Evolutionary conservation across 2,888 invertebrate species (phyloP), one percentile per base, ranked within the genome.

Genomic region (Ferrisia virgata): DNA sequence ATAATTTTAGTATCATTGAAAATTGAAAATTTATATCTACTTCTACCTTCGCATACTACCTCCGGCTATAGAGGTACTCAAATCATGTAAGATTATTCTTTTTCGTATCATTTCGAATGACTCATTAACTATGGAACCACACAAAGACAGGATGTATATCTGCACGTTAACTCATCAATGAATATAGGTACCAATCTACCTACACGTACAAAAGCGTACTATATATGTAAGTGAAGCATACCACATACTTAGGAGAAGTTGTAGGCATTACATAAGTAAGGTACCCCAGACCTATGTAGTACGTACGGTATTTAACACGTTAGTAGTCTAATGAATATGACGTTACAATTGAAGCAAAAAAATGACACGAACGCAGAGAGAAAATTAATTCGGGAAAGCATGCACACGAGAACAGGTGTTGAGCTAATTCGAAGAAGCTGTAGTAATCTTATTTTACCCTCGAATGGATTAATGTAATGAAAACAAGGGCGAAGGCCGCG

Each of bases 381-480:
- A 76, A 76, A 33, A 76, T 76, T 76, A 76, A 76, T 76, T 76
- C 72, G 72, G 36, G n/a, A 36, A 76, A 76, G 36, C 72, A 28
- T 36, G 72, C 72, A 76, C 72, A 28, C 9, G 31, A 76, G 36
- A 76, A 76, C 72, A 76, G 72, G 72, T 76, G 72, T 76, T 36
- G 8, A 15, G 72, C 72, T 36, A 33, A 36, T 76, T 76, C 72
- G 72, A 76, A 76, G 72, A 76, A 76, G 72, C 72, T 76, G 28
- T 76, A 76, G 79, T 76, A 83, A 83, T 83, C 83, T 76, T 72
- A 83, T 83, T 83, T 83, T 25, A 40, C 83, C 47, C 72, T 83
- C 69, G 43, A 72, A 40, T 40, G 83, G 76, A 83, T 69, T 83
- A 76, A 83, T 72, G 83, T 40, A 76, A 83, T 83, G 83, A 83